phyloP scores from a whole-genome alignment of 2,113 vertebrate genomes.

The Platanista minor region DNA sequence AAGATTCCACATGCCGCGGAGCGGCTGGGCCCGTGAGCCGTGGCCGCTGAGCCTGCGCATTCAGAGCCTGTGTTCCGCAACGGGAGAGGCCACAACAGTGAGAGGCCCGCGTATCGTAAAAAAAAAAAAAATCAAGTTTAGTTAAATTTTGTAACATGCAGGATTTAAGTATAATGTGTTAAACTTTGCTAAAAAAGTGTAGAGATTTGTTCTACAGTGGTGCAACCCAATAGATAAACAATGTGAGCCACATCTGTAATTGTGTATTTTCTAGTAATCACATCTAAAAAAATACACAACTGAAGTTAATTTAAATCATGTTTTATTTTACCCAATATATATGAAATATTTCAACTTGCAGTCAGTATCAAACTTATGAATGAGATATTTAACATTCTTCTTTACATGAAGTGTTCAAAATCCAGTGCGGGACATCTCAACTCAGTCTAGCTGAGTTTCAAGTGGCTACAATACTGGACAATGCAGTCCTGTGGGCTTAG shows the following conservation, averaged over 20 bases:
- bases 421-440: not conserved
- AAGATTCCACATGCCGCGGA: too few species aligned
- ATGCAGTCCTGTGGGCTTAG: accelerated
- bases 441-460: not conserved
- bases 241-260: not conserved
- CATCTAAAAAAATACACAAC: not conserved
- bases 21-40: too few species aligned
- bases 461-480: not conserved
- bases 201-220: not conserved
- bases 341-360: not conserved
- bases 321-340: not conserved
- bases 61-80: too few species aligned
- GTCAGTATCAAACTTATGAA: not conserved
- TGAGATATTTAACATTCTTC: not conserved
- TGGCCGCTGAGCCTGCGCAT: too few species aligned
- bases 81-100: too few species aligned
- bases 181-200: not conserved
- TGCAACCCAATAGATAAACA: not conserved
- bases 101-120: too few species aligned
- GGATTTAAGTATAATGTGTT: not conserved
- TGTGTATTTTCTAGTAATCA: not conserved
- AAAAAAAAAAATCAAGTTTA: not conserved
- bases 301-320: not conserved
- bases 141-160: not conserved
- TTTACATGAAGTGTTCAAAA: not conserved